These are phyloP conservation scores for Drosophila tani DNA, from an alignment of 1,140 invertebrate species.

Conservation along the genomic window DNA sequence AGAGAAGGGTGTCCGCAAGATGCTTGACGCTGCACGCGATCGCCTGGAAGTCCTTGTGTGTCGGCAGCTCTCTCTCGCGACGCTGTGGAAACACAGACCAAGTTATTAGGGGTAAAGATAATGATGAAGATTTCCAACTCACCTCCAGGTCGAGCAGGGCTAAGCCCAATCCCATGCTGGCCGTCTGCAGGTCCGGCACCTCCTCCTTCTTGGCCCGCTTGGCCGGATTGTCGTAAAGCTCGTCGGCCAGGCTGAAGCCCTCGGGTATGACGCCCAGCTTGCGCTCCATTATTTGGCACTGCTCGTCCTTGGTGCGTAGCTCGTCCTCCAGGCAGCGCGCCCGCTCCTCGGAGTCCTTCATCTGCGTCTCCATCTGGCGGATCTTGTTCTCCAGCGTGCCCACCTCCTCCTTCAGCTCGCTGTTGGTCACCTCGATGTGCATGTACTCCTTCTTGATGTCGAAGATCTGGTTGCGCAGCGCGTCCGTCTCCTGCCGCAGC, in stretches of 20 bases:
- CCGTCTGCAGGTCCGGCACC: slow-evolving; percentile 58
- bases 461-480: slow-evolving; percentile 85
- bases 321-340: slow-evolving; percentile 74
- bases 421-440: slow-evolving; percentile 87
- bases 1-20: slow-evolving; percentile 74
- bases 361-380: slow-evolving; percentile 46
- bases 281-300: slow-evolving; percentile 58
- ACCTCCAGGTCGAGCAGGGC: slow-evolving; percentile 72
- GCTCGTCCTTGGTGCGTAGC: slow-evolving; percentile 76
- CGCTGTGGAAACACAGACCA: slow-evolving; percentile 30
- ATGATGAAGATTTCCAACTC: not conserved
- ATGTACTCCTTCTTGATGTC: slow-evolving; percentile 86
- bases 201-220: slow-evolving; percentile 68
- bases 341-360: slow-evolving; percentile 59
- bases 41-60: slow-evolving; percentile 72
- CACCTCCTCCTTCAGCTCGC: slow-evolving; percentile 87
- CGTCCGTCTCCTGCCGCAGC: slow-evolving; percentile 85
- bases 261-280: slow-evolving; percentile 65
- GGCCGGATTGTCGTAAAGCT: slow-evolving; percentile 73
- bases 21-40: slow-evolving; percentile 79
- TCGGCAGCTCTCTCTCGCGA: slow-evolving; percentile 64
- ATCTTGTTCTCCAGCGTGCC: slow-evolving; percentile 78
- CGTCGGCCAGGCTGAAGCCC: slow-evolving; percentile 73
- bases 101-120: not conserved
- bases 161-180: slow-evolving; percentile 64